Evolutionary conservation across 1,140 invertebrate species (phyloP).

Genomic region (Planococcus citri): DNA sequence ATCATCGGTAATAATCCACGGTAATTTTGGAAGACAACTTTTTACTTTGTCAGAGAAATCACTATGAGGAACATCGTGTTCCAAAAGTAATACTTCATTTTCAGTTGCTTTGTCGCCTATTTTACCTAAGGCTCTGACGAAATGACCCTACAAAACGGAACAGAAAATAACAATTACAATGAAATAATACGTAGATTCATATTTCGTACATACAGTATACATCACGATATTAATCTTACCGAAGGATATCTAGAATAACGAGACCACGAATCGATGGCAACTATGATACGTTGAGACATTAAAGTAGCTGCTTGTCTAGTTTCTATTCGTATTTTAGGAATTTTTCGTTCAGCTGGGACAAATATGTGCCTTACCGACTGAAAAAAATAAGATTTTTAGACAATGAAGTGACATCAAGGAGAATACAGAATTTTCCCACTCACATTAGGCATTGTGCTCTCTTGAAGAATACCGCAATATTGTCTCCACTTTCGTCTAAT

Average conservation of each 20-base stretch:
- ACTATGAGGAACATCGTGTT: constrained; percentile 94
- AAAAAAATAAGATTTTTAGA: constrained; percentile 28
- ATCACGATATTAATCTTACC: constrained; percentile 14
- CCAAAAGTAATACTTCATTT: constrained; percentile 87
- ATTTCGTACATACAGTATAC: not conserved
- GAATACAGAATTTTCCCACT: constrained; percentile 26
- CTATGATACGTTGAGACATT: constrained; percentile 74
- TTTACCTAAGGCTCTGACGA: constrained; percentile 68
- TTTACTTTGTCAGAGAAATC: constrained; percentile 89
- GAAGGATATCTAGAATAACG: constrained; percentile 56
- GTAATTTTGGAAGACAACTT: constrained; percentile 76
- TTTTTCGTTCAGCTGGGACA: constrained; percentile 75
- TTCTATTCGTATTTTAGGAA: constrained; percentile 84
- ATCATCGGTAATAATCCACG: constrained; percentile 66
- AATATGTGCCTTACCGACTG: constrained; percentile 69
- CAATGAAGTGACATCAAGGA: not conserved
- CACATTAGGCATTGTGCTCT: constrained; percentile 59
- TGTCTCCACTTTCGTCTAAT: constrained; percentile 92
- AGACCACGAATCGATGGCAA: constrained; percentile 87
- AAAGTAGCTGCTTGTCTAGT: constrained; percentile 73
- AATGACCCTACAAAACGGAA: constrained; percentile 59
- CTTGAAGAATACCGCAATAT: constrained; percentile 88
- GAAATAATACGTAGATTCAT: not conserved
- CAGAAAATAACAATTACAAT: not conserved
- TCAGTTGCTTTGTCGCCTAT: constrained; percentile 82